Evolutionary conservation across 2,797 vertebrate genomes (phyloP), one percentile per base, ranked within the genome.

Genomic region (Odontamblyopus lacepedii): DNA sequence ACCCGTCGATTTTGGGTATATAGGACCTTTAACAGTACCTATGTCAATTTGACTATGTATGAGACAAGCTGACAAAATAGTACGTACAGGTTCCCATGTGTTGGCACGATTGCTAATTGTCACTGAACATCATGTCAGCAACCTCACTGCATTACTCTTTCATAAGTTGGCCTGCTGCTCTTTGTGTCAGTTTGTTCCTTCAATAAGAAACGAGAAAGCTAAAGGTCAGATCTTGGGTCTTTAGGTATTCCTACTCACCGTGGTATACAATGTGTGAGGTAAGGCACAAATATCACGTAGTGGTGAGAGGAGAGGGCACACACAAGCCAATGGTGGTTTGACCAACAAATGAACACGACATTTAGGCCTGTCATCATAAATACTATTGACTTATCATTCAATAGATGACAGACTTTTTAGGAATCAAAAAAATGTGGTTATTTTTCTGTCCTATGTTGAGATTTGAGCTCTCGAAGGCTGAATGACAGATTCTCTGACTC

Each of bases 151-250:
- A 77, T 82, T 70, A 83, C 75, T 80, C 76, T 80, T 67, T 77
- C 67, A 76, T 77, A 78, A 71, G 76, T 66, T 83, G 78, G 72
- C 77, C 73, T 79, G 68, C 68, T 78, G 74, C 74, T 78, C 78
- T 78, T 61, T 78, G 48, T 63, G 70, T 69, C 63, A 26, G 11
- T 66, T 71, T 75, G 71, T 70, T 76, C 71, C 69, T 81, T 83
- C 72, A 74, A 70, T 78, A 77, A 23, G 76, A 68, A 88, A 82
- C 72, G 70, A 38, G 35, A 38, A 38, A 38, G 71, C 67, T 71
- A 80, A 87, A 88, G 86, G 83, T 88, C 84, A 85, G 64, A 67
- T 66, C 70, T 82, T 76, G 77, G 82, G 85, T 74, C 76, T 75
- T 72, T 61, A 64, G 57, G 73, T 77, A 76, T 78, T 64, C 55